Evolutionary conservation across 2,888 invertebrate species (phyloP).

Genomic region (Caenorhabditis sp.): DNA sequence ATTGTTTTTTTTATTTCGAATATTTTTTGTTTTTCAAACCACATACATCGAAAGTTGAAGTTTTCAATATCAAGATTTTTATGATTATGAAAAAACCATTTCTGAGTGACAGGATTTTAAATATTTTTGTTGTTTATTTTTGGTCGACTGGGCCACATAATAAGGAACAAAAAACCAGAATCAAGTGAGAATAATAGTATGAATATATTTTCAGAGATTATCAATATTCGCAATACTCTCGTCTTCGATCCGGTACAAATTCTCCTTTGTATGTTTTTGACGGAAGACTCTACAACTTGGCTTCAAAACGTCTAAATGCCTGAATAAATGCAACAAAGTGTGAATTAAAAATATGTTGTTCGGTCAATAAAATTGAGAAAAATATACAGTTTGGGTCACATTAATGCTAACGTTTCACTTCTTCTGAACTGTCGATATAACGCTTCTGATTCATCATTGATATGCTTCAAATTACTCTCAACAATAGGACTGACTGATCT

Average conservation of each 20-base stretch:
- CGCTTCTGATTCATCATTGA: constrained; percentile 32
- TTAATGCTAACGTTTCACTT: constrained; percentile 30
- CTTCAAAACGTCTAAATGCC: constrained; percentile 9
- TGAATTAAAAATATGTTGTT: not conserved
- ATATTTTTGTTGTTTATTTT: too few relatives aligned
- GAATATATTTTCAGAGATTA: constrained; percentile 24
- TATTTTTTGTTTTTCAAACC: too few relatives aligned
- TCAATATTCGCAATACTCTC: constrained; percentile 28
- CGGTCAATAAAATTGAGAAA: constrained; percentile 8
- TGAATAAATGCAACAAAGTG: not conserved
- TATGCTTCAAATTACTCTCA: constrained; percentile 17
- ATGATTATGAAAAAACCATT: too few relatives aligned
- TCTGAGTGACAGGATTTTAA: too few relatives aligned
- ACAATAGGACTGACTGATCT: constrained; percentile 36
- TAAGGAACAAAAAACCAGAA: too few relatives aligned
- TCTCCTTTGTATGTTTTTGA: constrained; percentile 43
- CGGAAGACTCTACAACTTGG: constrained; percentile 42
- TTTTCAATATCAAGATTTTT: too few relatives aligned
- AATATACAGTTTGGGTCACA: constrained; percentile 6
- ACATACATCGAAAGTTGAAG: too few relatives aligned
- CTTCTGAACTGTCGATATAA: constrained; percentile 32
- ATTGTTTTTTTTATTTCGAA: too few relatives aligned
- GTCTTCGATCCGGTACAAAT: constrained; percentile 10
- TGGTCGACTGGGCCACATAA: too few relatives aligned
- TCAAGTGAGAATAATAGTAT: too few relatives aligned